Conservation (phyloP, 2,888 invertebrate genomes). For the Hirudinaria manillensis region DNA sequence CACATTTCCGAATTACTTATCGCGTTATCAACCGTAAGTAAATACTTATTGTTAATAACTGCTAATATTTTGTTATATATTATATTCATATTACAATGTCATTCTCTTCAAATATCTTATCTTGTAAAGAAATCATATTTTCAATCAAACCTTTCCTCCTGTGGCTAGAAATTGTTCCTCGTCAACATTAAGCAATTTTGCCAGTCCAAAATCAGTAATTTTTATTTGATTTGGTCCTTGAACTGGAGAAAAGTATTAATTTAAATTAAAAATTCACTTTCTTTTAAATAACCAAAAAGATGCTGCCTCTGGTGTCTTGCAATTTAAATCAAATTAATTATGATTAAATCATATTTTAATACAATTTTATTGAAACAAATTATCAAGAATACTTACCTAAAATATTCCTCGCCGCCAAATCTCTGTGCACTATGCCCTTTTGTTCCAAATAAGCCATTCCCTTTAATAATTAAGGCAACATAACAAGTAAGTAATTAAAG, state of each 20-base stretch:
- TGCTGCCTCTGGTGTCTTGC: no score
- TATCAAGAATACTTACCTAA: conserved; percentile 25
- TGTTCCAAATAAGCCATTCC: conserved; percentile 32
- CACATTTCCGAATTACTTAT: no score
- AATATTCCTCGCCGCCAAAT: conserved; percentile 33
- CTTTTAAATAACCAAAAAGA: neutral
- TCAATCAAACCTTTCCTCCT: conserved; percentile 20
- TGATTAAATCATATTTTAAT: no score
- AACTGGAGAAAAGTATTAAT: conserved; percentile 11
- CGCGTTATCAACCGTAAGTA: no score
- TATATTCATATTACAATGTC: no score
- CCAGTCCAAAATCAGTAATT: conserved; percentile 34
- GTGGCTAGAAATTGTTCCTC: conserved; percentile 27
- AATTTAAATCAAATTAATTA: no score
- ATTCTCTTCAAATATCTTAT: no score
- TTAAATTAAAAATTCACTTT: neutral
- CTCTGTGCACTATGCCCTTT: conserved; percentile 30
- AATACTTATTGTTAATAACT: no score
- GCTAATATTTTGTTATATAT: no score
- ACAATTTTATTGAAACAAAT: neutral
- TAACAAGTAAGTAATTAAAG: neutral
- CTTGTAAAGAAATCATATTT: neutral
- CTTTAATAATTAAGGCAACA: conserved; percentile 18
- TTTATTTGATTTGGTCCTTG: conserved; percentile 26
- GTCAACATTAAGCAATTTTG: conserved; percentile 53